Evolutionary conservation across 2,797 vertebrate species (phyloP).

Genomic region (Tenualosa thibaudeaui): DNA sequence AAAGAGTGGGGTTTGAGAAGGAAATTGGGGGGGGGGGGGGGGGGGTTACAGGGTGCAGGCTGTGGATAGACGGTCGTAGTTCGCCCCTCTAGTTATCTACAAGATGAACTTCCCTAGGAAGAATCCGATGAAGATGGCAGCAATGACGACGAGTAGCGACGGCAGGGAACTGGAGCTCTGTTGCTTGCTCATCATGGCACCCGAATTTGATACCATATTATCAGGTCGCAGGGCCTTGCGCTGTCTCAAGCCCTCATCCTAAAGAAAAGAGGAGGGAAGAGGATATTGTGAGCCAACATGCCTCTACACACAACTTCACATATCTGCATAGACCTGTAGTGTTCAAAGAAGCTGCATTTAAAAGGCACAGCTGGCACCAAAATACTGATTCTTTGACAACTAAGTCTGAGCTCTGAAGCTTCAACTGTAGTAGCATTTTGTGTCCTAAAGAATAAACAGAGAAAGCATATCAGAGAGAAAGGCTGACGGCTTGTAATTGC

Average conservation of each 20-base stretch:
- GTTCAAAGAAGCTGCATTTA: background rate
- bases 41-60: constrained; percentile 22
- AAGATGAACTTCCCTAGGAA: constrained; percentile 92
- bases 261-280: constrained; percentile 5
- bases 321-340: background rate
- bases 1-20: constrained; percentile 51
- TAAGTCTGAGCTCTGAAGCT: background rate
- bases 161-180: constrained; percentile 82
- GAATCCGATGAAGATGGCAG: constrained; percentile 92
- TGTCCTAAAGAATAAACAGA: background rate
- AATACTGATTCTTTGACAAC: background rate
- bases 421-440: background rate
- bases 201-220: constrained; percentile 74
- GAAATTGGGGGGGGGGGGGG: constrained; percentile 63
- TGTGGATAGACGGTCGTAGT: background rate
- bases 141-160: constrained; percentile 87
- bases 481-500: background rate
- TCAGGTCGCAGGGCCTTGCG: constrained; percentile 81
- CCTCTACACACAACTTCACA: background rate
- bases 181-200: constrained; percentile 76
- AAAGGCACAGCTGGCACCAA: background rate
- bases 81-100: constrained; percentile 67
- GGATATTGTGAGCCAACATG: background rate
- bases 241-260: constrained; percentile 86
- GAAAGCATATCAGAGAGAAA: background rate